Evolutionary conservation across 2,888 invertebrate species (phyloP), one percentile per base, ranked within the genome.

Genomic region (Amblyjoppa fuscipennis): DNA sequence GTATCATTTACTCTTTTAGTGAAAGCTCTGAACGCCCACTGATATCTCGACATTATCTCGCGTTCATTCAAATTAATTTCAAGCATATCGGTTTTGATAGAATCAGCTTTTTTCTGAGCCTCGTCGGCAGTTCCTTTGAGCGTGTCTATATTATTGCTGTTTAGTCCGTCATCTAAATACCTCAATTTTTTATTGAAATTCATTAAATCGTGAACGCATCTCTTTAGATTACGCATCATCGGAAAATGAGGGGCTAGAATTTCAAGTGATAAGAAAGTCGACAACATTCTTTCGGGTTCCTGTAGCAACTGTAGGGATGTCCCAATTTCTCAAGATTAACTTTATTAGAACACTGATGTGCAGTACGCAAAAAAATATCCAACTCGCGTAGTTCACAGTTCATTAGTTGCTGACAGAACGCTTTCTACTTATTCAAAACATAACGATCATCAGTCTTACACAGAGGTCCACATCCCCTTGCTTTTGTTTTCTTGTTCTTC

Each of bases 51-150:
- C 20, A 20, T 20, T 20, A 20, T 20, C 20, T 20, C 20, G 20
- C 20, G 20, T 20, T 20, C 20, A 20, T 20, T 20, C 20, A 20
- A 20, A 20, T 20, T 20, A 20, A 20, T 20, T 20, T 20, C 20
- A 20, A 20, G 20, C 20, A 20, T 20, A 20, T 20, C 20, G 20
- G 20, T 20, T 20, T 0, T 20, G 20, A 20, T 20, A 20, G 20
- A 20, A 20, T 20, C 20, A 20, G 20, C 20, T 20, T 20, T 20
- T 20, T 20, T 20, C 20, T 20, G 20, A 20, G 20, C 20, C 20
- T 20, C 20, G 20, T 20, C 20, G 20, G 20, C 20, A 86, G 97
- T 51, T 51, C n/a, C 4, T 51, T 51, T 51, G 4, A 77, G 53
- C 1, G 3, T 31, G 28, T 31, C 28, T 31, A 11, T 25, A n/a